phyloP scores from a whole-genome alignment of 2,888 invertebrate genomes.

The Tetanocera ferruginea region DNA sequence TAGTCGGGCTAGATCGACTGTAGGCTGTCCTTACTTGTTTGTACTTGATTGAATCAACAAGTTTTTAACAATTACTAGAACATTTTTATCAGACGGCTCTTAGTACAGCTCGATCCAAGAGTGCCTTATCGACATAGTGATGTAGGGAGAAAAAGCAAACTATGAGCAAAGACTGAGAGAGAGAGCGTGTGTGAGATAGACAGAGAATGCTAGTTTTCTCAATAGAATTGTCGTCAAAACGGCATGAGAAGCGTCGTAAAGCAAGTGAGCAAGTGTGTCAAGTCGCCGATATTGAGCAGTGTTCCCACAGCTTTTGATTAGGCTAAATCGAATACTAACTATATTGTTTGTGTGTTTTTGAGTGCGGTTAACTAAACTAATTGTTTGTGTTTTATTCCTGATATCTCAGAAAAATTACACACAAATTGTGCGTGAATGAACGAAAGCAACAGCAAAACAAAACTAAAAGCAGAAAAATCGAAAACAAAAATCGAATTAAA shows the following conservation, averaged over 20 bases:
- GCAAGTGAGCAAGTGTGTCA: not conserved
- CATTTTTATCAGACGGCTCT: not conserved
- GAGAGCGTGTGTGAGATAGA: not conserved
- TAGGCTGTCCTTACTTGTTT: too few species aligned
- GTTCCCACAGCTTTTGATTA: conserved; percentile 37
- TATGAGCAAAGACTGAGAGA: not conserved
- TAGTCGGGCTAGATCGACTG: too few species aligned
- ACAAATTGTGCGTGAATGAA: not conserved
- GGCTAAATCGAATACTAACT: conserved; percentile 27
- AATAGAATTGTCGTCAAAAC: too few species aligned
- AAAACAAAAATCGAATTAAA: not conserved
- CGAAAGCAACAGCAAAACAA: not conserved
- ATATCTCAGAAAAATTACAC: not conserved
- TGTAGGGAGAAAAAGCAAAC: not conserved
- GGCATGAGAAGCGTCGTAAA: not conserved
- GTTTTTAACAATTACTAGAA: too few species aligned
- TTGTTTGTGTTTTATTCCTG: not conserved
- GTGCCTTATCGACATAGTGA: not conserved
- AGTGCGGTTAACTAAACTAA: not conserved
- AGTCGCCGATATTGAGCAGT: conserved; percentile 4
- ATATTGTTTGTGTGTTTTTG: not conserved
- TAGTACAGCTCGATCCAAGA: not conserved
- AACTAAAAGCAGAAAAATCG: not conserved
- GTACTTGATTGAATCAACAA: too few species aligned
- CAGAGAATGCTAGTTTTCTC: not conserved